These are phyloP conservation scores for Geophilus truncorum DNA, from an alignment of 2,888 invertebrate species.

Conservation along the genomic window DNA sequence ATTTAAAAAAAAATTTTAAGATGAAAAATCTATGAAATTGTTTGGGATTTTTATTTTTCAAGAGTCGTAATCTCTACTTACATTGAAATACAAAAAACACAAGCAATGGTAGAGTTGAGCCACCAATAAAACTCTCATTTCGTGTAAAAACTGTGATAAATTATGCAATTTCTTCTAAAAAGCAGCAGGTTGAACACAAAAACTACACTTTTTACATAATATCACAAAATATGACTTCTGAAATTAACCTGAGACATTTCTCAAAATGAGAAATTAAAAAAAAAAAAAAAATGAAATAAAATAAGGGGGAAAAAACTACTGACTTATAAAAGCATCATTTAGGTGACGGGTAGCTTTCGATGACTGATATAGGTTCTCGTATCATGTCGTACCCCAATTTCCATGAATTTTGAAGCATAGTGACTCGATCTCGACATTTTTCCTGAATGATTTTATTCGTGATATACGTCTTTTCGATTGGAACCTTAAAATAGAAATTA, in stretches of 20 bases:
- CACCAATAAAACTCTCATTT: too few species aligned
- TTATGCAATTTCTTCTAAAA: not conserved
- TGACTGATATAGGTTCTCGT: not conserved
- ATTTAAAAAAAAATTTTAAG: too few species aligned
- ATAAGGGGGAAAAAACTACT: conserved; percentile 34
- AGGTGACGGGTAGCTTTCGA: not conserved
- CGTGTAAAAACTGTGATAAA: not conserved
- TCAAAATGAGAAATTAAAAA: not conserved
- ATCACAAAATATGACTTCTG: not conserved
- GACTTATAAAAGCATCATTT: conserved; percentile 35
- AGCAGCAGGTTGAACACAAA: not conserved
- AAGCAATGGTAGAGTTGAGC: too few species aligned
- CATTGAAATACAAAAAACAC: too few species aligned
- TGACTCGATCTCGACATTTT: not conserved
- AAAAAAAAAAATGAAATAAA: not conserved
- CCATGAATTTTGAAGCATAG: not conserved
- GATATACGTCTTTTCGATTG: not conserved
- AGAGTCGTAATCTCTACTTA: too few species aligned
- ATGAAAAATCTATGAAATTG: too few species aligned
- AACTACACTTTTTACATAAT: not conserved
- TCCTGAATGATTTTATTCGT: not conserved
- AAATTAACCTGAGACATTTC: not conserved
- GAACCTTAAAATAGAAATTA: not conserved
- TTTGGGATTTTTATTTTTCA: too few species aligned
- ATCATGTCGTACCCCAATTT: conserved; percentile 10